phyloP scores from a whole-genome alignment of 2,113 vertebrate species.

The Neoarius graeffei region DNA sequence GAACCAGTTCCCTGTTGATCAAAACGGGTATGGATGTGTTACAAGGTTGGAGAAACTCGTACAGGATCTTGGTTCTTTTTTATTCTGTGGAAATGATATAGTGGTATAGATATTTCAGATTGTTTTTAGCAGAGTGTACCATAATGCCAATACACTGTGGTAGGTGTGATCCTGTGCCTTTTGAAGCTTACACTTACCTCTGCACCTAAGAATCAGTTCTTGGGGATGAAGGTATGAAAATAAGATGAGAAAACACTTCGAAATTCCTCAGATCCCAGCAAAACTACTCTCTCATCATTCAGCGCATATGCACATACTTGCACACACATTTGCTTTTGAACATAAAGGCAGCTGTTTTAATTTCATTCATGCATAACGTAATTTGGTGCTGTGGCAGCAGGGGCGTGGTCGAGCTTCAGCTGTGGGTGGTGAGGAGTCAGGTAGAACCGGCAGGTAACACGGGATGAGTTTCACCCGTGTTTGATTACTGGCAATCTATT shows the following conservation, averaged over 20 bases:
- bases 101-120: not conserved
- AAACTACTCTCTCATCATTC: not conserved
- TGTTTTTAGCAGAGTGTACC: not conserved
- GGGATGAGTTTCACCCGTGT: no score
- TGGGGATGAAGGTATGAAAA: not conserved
- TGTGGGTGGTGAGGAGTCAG: no score
- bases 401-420: no score
- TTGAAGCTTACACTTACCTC: not conserved
- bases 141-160: not conserved
- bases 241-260: not conserved
- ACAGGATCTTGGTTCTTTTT: not conserved
- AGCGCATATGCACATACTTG: not conserved
- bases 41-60: not conserved
- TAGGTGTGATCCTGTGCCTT: not conserved
- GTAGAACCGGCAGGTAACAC: no score
- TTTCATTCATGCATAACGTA: conserved; percentile 4
- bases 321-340: conserved; percentile 18
- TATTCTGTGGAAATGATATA: not conserved
- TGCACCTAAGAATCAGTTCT: conserved; percentile 10
- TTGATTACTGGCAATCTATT: no score
- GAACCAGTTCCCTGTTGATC: no score
- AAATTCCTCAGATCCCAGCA: conserved; percentile 26
- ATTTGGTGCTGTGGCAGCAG: no score
- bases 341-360: conserved; percentile 20
- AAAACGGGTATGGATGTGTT: not conserved